Evolutionary conservation across 2,888 invertebrate genomes (phyloP).

Genomic region (Cybosia mesomella): DNA sequence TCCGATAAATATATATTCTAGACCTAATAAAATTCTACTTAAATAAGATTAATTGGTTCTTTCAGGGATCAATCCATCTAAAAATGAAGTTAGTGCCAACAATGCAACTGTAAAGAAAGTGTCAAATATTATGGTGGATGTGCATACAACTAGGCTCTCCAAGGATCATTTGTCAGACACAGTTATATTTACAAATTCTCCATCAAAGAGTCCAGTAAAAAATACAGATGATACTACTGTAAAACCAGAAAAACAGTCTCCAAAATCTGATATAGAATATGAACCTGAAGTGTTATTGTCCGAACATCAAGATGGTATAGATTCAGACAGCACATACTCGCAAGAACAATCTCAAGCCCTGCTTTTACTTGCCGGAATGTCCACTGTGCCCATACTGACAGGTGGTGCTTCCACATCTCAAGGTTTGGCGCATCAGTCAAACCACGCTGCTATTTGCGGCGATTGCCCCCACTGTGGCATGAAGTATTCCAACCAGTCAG

Average conservation of each 20-base stretch:
- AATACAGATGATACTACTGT: slow-evolving; percentile 69
- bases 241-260: slow-evolving; percentile 81
- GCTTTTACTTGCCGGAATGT: slow-evolving; percentile 77
- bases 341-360: slow-evolving; percentile 79
- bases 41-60: slow-evolving; percentile 29
- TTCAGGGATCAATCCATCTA: slow-evolving; percentile 82
- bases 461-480: slow-evolving; percentile 90
- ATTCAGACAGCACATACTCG: slow-evolving; percentile 70
- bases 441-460: slow-evolving; percentile 86
- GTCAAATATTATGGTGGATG: slow-evolving; percentile 64
- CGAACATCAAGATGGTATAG: slow-evolving; percentile 78
- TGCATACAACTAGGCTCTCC: slow-evolving; percentile 59
- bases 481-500: slow-evolving; percentile 90
- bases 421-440: slow-evolving; percentile 74
- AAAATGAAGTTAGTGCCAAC: slow-evolving; percentile 73
- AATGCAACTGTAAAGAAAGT: slow-evolving; percentile 72
- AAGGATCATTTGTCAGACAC: slow-evolving; percentile 73
- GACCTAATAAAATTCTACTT: slow-evolving; percentile 3
- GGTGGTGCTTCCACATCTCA: slow-evolving; percentile 79
- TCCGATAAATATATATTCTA: too few relatives aligned
- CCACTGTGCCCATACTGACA: slow-evolving; percentile 66
- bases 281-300: slow-evolving; percentile 83
- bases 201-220: slow-evolving; percentile 76
- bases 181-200: slow-evolving; percentile 60
- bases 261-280: slow-evolving; percentile 80